phyloP scores from a whole-genome alignment of 2,113 vertebrate genomes.

The Poeciliopsis occidentalis region DNA sequence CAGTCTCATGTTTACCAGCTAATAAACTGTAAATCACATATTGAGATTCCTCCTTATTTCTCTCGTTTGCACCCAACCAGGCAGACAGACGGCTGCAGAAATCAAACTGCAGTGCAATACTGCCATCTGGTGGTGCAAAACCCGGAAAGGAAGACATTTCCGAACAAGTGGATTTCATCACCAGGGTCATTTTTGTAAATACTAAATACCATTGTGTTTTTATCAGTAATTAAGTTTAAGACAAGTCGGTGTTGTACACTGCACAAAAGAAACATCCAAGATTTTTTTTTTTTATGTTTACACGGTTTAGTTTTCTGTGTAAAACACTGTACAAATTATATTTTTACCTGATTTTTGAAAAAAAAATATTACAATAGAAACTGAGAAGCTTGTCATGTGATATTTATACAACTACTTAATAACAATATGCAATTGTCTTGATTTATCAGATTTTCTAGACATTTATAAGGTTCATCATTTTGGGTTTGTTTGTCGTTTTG shows the following conservation, averaged over 20 bases:
- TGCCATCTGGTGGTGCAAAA: constrained; percentile 46
- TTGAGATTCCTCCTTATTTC: not conserved
- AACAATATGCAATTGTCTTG: not conserved
- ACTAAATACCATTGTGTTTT: not conserved
- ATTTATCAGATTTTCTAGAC: not conserved
- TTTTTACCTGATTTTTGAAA: not conserved
- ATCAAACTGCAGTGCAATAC: constrained; percentile 8
- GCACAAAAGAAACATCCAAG: not conserved
- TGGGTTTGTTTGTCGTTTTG: too few species aligned
- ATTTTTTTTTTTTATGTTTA: too few species aligned
- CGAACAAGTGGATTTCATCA: not conserved
- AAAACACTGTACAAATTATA: not conserved
- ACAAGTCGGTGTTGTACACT: not conserved
- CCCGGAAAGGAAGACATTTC: not conserved
- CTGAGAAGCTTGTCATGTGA: not conserved
- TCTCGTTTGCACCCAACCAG: not conserved
- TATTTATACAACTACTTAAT: not conserved
- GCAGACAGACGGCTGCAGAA: not conserved
- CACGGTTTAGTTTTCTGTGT: too few species aligned
- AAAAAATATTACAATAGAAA: not conserved
- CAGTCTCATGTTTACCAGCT: constrained; percentile 5
- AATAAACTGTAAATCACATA: constrained; percentile 5
- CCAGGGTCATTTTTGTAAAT: not conserved
- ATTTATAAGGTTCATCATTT: too few species aligned
- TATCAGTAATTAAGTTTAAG: not conserved